Conservation (phyloP, 1,140 invertebrate species). For the Zaprionus capensis region DNA sequence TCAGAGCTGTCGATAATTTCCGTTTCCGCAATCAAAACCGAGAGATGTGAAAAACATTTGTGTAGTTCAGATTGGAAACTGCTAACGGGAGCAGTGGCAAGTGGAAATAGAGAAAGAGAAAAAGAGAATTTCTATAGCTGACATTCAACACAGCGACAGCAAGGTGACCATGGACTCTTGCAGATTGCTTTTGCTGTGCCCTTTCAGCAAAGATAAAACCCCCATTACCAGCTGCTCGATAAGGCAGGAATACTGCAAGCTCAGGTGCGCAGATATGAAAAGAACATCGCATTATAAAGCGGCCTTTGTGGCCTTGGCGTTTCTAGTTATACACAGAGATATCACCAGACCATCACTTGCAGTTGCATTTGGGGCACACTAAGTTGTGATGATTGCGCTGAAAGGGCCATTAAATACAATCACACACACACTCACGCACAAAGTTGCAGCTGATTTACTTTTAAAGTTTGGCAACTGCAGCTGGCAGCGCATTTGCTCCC, state of each 20-base stretch:
- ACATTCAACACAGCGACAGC: not conserved
- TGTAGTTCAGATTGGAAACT: conserved; percentile 8
- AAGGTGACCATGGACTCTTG: conserved; percentile 19
- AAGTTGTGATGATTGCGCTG: conserved; percentile 10
- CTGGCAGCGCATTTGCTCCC: too few relatives aligned
- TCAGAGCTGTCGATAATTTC: conserved; percentile 59
- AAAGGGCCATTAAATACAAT: conserved; percentile 29
- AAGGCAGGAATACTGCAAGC: not conserved
- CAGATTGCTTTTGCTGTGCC: conserved; percentile 35
- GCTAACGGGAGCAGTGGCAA: not conserved
- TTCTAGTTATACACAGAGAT: not conserved
- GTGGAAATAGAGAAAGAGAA: not conserved
- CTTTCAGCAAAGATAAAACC: too few relatives aligned
- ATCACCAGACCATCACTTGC: conserved; percentile 4
- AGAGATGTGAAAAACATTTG: conserved; percentile 46
- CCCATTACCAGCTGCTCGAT: not conserved
- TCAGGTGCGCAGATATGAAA: not conserved
- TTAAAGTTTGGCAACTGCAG: conserved; percentile 39
- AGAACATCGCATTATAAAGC: not conserved
- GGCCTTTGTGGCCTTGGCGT: not conserved
- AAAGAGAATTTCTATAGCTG: not conserved
- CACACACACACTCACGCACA: not conserved
- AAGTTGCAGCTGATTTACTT: conserved; percentile 34
- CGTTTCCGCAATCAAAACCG: conserved; percentile 66
- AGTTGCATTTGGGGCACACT: conserved; percentile 4